phyloP scores from a whole-genome alignment of 2,113 vertebrate species.

The Recurvirostra avosetta region DNA sequence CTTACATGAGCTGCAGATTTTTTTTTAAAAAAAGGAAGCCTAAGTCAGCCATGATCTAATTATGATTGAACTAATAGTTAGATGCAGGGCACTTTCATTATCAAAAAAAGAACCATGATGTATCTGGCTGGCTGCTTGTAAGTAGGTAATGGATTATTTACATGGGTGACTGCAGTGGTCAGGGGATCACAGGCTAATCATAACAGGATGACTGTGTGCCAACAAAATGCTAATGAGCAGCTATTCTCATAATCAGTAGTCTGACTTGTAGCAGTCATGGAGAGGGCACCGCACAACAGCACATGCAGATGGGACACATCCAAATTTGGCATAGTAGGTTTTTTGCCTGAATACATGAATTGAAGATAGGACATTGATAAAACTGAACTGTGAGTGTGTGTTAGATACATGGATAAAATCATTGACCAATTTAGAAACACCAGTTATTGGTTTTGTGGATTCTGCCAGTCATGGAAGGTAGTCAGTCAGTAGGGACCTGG shows the following conservation, averaged over 20 bases:
- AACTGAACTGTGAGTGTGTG: background rate
- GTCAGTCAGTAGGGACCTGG: background rate
- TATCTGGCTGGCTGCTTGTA: background rate
- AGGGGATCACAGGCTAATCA: constrained; percentile 10
- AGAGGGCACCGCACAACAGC: background rate
- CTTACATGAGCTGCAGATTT: background rate
- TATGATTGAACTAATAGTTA: background rate
- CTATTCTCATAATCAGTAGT: background rate
- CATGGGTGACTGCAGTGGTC: background rate
- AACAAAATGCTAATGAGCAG: background rate
- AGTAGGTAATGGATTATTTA: constrained; percentile 24
- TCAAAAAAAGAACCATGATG: background rate
- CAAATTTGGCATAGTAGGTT: background rate
- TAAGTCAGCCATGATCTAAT: background rate
- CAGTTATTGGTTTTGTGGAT: background rate
- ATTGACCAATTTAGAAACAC: background rate
- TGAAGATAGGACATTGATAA: background rate
- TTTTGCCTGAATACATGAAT: background rate
- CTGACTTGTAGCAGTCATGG: background rate
- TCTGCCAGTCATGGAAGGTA: background rate
- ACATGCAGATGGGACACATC: background rate
- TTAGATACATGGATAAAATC: background rate
- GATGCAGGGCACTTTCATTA: background rate
- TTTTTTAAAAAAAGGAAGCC: background rate
- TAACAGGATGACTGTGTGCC: background rate